Percentiles rank a stretch among this genome's conserved stretches.
phyloP scores from a whole-genome alignment of 92 coral and sea anemone genomes.

The Epizoanthus stellaris region DNA sequence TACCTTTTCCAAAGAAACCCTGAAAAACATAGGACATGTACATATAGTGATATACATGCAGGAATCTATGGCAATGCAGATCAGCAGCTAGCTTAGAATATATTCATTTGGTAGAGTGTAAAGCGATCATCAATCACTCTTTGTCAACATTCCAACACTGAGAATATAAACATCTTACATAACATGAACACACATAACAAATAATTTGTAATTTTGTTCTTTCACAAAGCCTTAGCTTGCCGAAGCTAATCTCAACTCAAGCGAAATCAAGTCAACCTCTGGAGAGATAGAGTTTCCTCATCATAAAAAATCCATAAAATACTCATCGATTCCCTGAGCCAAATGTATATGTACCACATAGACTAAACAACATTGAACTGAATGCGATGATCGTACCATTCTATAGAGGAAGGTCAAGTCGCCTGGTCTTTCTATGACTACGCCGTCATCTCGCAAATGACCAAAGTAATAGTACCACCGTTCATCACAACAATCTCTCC shows the following conservation, averaged over 20 bases:
- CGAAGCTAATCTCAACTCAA: too few relatives aligned
- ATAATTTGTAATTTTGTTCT: too few relatives aligned
- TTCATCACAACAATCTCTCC: slow-evolving; percentile 60
- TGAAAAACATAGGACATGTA: slow-evolving; percentile 9
- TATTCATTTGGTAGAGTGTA: too few relatives aligned
- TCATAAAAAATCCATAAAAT: not conserved
- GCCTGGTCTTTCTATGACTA: slow-evolving; percentile 85
- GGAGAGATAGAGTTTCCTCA: too few relatives aligned
- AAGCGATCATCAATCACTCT: not conserved
- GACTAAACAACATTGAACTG: too few relatives aligned
- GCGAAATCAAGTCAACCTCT: too few relatives aligned
- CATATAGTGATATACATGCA: not conserved
- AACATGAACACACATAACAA: too few relatives aligned
- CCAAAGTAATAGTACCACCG: slow-evolving; percentile 95
- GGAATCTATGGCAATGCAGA: not conserved
- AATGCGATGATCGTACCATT: slow-evolving; percentile 70
- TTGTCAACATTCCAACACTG: too few relatives aligned
- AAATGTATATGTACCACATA: not conserved
- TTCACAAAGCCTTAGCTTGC: too few relatives aligned
- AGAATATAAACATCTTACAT: too few relatives aligned
- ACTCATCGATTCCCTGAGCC: not conserved
- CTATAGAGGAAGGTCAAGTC: slow-evolving; percentile 89
- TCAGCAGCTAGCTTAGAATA: not conserved
- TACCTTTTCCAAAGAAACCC: slow-evolving; percentile 99
- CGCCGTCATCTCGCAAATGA: slow-evolving; percentile 79